Conservation (phyloP, 2,888 invertebrate species). For the Tyria jacobaeae region DNA sequence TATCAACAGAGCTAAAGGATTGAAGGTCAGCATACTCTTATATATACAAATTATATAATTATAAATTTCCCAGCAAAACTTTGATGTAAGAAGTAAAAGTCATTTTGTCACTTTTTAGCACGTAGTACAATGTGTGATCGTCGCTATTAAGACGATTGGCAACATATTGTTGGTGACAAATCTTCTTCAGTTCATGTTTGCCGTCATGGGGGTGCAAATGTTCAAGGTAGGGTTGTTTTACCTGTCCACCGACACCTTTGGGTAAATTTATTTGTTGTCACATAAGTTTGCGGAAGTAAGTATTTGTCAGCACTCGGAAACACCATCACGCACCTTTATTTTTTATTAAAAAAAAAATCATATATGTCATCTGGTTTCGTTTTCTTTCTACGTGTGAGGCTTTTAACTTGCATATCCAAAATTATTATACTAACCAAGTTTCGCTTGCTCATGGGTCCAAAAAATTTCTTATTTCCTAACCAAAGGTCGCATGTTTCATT, state of each 20-base stretch:
- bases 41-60: not conserved
- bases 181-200: constrained; percentile 99
- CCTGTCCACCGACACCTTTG: constrained; percentile 78
- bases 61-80: not conserved
- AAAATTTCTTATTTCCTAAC: constrained; percentile 65
- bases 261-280: constrained; percentile 63
- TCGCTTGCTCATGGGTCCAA: constrained; percentile 79
- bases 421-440: constrained; percentile 68
- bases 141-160: constrained; percentile 99
- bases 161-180: constrained; percentile 99
- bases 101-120: constrained; percentile 90
- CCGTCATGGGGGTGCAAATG: constrained; percentile 99
- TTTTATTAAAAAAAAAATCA: constrained; percentile 24
- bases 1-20: constrained; percentile 99
- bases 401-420: constrained; percentile 56
- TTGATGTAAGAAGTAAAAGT: constrained; percentile 19
- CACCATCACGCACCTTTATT: constrained; percentile 40
- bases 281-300: constrained; percentile 63
- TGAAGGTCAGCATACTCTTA: constrained; percentile 92
- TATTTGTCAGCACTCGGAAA: constrained; percentile 53
- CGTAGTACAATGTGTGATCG: constrained; percentile 99
- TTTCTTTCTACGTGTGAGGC: constrained; percentile 70
- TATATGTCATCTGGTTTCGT: constrained; percentile 70
- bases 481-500: constrained; percentile 65
- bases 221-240: constrained; percentile 95